Evolutionary conservation across 2,888 invertebrate species (phyloP), one percentile per base, ranked within the genome.

Genomic region (Epistrophella euchroma): DNA sequence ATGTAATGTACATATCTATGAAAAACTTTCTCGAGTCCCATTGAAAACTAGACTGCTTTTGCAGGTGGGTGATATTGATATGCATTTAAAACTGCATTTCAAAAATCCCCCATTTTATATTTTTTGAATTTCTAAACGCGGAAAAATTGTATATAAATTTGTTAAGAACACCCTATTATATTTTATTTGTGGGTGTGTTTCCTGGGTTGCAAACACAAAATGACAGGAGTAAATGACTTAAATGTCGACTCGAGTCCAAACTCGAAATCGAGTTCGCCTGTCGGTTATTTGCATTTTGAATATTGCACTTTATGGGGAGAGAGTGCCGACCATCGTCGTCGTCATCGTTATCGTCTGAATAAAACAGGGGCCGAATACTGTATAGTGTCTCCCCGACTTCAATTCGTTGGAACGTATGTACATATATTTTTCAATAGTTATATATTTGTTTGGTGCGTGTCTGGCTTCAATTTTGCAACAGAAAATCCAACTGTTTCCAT

Each of bases 181-280:
- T 37, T 19, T 68, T 28, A 52, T 52, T 52, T n/a, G 52, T 52
- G 68, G 50, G 68, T 68, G 52, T 68, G 45, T 76, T 52, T n/a
- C 22, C 56, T 19, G 28, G 35, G 17, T 43, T 71, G 70, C 58
- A 43, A 76, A 80, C 76, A 81, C 76, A 85, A 85, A 85, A 77
- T 85, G 72, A 81, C 76, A 81, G 81, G 68, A 81, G 81, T 73
- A 76, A 85, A 85, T 85, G 85, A 81, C 85, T 85, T 85, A 81
- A 85, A 76, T 81, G 85, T 85, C 81, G 85, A 81, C 85, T 80
- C 58, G 75, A 80, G 80, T 85, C 75, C 71, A 52, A 52, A 77
- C 75, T 66, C 75, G 58, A 79, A 66, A 70, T 81, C 47, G 68
- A 47, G 45, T 17, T 66, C 71, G 70, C 66, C 52, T 68, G 71